Evolutionary conservation across 2,888 invertebrate species (phyloP).

Genomic region (Aplocera efformata): DNA sequence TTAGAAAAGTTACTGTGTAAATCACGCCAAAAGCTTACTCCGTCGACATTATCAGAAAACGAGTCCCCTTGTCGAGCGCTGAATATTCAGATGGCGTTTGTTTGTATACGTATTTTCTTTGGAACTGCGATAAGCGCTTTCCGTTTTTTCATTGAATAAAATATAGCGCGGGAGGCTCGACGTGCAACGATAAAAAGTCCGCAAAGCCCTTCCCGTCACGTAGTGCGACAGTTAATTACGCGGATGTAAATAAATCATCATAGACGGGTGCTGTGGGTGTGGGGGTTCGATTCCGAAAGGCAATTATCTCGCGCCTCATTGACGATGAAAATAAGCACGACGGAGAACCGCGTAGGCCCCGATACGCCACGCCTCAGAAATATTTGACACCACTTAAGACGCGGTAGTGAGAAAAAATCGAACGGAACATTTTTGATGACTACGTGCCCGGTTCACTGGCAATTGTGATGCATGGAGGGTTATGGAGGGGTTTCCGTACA

Average conservation of each 20-base stretch:
- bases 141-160: conserved; percentile 68
- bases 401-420: conserved; percentile 66
- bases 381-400: conserved; percentile 66
- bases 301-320: conserved; percentile 78
- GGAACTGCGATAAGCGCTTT: conserved; percentile 68
- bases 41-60: conserved; percentile 67
- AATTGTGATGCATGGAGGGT: conserved; percentile 68
- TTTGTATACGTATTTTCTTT: conserved; percentile 72
- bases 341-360: conserved; percentile 43
- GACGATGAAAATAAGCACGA: conserved; percentile 69
- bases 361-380: conserved; percentile 56
- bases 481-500: conserved; percentile 48
- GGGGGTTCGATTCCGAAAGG: conserved; percentile 74
- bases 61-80: conserved; percentile 61
- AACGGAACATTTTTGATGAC: conserved; percentile 57
- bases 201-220: conserved; percentile 75
- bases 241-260: conserved; percentile 80
- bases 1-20: conserved; percentile 59
- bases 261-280: conserved; percentile 67
- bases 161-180: conserved; percentile 63
- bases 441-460: conserved; percentile 63
- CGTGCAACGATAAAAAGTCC: conserved; percentile 69
- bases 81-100: conserved; percentile 73
- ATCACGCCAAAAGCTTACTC: conserved; percentile 56
- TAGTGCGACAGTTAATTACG: conserved; percentile 79